Evolutionary conservation across 64 coral and sea anemone genomes (phyloP).

Genomic region (Porites lutea): DNA sequence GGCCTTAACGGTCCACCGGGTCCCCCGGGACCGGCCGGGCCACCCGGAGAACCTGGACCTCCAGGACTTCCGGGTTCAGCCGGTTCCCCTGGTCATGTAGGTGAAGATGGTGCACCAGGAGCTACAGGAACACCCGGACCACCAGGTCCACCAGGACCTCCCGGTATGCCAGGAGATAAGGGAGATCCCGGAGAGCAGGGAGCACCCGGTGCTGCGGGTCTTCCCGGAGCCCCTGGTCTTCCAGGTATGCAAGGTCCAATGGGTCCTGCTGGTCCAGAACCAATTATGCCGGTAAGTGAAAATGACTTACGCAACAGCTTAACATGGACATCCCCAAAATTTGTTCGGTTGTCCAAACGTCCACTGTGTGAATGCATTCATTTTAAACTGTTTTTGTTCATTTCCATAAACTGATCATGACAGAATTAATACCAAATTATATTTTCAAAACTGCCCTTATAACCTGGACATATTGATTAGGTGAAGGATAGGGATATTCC

Average conservation of each 20-base stretch:
- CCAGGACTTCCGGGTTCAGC: slow-evolving; percentile 85
- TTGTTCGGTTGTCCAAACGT: too few relatives aligned
- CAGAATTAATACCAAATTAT: too few relatives aligned
- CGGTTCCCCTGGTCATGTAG: slow-evolving; percentile 96
- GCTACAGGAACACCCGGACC: slow-evolving; percentile 94
- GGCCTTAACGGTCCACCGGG: slow-evolving; percentile 98
- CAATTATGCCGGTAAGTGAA: slow-evolving; percentile 96
- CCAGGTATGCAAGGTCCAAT: slow-evolving; percentile 88
- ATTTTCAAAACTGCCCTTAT: too few relatives aligned
- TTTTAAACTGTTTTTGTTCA: too few relatives aligned
- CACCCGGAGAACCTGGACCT: slow-evolving; percentile 88
- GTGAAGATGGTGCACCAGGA: slow-evolving; percentile 98
- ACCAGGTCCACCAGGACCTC: slow-evolving; percentile 95
- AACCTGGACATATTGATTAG: too few relatives aligned
- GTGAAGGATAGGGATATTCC: too few relatives aligned
- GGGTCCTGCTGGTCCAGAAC: slow-evolving; percentile 88
- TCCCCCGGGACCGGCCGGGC: slow-evolving; percentile 89
- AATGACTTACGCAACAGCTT: background rate
- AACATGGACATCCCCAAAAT: too few relatives aligned
- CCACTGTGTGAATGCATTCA: too few relatives aligned
- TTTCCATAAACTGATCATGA: too few relatives aligned
- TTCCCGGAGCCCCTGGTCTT: slow-evolving; percentile 98
- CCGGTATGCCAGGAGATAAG: slow-evolving; percentile 98
- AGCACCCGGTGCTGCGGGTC: slow-evolving; percentile 97
- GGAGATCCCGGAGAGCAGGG: slow-evolving; percentile 96